phyloP scores from a whole-genome alignment of 2,113 vertebrate genomes.

The Megaptera novaeangliae region DNA sequence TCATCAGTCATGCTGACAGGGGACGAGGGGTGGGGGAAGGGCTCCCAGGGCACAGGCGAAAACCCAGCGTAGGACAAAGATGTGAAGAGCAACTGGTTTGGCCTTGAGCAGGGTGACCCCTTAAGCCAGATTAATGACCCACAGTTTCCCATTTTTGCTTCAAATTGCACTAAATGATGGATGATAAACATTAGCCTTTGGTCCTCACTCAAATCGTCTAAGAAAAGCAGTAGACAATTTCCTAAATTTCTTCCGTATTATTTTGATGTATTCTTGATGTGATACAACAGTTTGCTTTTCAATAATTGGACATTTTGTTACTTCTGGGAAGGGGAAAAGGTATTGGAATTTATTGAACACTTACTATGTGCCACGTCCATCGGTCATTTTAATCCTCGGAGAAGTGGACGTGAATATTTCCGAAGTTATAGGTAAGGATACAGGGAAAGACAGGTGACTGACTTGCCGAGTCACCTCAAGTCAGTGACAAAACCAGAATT shows the following conservation, averaged over 20 bases:
- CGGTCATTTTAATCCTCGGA: background rate
- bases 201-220: background rate
- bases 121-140: constrained; percentile 22
- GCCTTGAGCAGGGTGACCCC: background rate
- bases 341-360: background rate
- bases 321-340: background rate
- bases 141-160: constrained; percentile 9
- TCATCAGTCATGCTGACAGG: constrained; percentile 37
- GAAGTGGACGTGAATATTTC: background rate
- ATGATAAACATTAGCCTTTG: background rate
- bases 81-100: background rate
- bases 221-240: constrained; percentile 12
- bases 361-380: background rate
- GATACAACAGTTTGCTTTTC: background rate
- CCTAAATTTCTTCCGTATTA: background rate
- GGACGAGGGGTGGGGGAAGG: background rate
- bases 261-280: background rate
- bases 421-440: background rate
- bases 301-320: background rate
- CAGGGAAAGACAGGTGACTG: background rate
- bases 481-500: background rate
- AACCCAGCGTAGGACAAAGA: background rate
- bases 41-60: background rate
- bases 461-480: background rate
- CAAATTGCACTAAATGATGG: background rate